phyloP scores from a whole-genome alignment of 2,888 invertebrate genomes.

The Cryptocephalus primarius region DNA sequence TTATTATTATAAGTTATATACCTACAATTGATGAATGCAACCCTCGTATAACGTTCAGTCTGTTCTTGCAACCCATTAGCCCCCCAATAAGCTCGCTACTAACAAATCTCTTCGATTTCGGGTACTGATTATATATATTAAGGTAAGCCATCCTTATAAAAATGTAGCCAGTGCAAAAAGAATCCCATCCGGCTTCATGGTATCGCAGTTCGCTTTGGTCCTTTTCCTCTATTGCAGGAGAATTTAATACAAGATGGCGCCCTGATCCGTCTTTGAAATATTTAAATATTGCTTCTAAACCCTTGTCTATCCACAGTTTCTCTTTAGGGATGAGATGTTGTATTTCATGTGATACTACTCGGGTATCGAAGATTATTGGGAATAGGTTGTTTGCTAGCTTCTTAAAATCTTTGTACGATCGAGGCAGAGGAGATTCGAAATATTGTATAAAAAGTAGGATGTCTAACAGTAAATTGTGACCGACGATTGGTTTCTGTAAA shows the following conservation, averaged over 20 bases:
- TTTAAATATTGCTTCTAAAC: constrained; percentile 47
- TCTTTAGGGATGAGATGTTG: constrained; percentile 23
- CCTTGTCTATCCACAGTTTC: constrained; percentile 36
- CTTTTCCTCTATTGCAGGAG: constrained; percentile 32
- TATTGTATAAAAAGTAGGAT: constrained; percentile 58
- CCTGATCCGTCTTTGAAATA: constrained; percentile 46
- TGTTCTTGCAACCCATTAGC: constrained; percentile 42
- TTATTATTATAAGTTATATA: no score
- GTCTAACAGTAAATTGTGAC: constrained; percentile 66
- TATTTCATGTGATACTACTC: constrained; percentile 52
- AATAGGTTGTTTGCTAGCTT: constrained; percentile 48
- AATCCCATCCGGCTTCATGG: constrained; percentile 81
- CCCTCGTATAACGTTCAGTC: constrained; percentile 50
- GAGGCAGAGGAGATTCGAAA: constrained; percentile 59
- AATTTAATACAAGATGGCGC: constrained; percentile 28
- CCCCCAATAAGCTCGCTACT: constrained; percentile 43
- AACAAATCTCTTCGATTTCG: constrained; percentile 39
- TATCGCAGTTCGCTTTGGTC: constrained; percentile 15
- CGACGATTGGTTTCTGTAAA: constrained; percentile 58
- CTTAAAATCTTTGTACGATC: constrained; percentile 54
- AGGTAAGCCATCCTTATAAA: constrained; percentile 56
- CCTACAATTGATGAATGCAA: constrained; percentile 48
- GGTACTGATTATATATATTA: constrained; percentile 41
- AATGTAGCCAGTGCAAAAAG: constrained; percentile 63
- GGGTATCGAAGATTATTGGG: constrained; percentile 63